Percentiles rank a stretch among this genome's conserved stretches.
Evolutionary conservation across 2,797 vertebrate genomes (phyloP).

Genomic region (Loriculus beryllinus): DNA sequence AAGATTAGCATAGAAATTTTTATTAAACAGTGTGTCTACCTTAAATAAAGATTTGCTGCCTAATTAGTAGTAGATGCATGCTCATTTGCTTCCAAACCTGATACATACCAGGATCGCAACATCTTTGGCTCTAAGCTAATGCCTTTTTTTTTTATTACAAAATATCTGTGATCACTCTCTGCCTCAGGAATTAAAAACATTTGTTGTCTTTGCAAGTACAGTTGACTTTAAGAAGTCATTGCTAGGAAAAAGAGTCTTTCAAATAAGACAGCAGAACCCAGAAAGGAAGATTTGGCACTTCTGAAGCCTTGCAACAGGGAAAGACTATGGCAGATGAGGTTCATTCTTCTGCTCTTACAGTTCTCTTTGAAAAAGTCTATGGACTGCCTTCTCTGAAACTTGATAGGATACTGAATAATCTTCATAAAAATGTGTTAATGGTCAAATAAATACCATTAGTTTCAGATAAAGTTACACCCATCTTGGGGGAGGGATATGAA

Average conservation of each 20-base stretch:
- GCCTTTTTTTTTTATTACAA: not conserved
- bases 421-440: not conserved
- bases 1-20: not conserved
- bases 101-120: not conserved
- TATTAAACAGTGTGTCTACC: not conserved
- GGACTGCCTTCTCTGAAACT: not conserved
- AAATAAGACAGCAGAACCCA: not conserved
- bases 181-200: conserved; percentile 36
- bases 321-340: not conserved
- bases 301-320: not conserved
- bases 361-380: not conserved
- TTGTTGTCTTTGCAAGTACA: conserved; percentile 8
- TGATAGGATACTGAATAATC: not conserved
- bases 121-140: not conserved
- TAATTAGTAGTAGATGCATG: not conserved
- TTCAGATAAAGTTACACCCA: not conserved
- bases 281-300: not conserved
- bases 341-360: not conserved
- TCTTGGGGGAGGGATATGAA: not conserved
- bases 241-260: conserved; percentile 6
- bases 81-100: not conserved
- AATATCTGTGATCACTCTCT: conserved; percentile 31
- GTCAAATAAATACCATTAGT: not conserved
- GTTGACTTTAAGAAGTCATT: conserved; percentile 9
- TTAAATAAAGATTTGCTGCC: not conserved